phyloP scores from a whole-genome alignment of 2,888 invertebrate genomes.

The Lydus trimaculatus region DNA sequence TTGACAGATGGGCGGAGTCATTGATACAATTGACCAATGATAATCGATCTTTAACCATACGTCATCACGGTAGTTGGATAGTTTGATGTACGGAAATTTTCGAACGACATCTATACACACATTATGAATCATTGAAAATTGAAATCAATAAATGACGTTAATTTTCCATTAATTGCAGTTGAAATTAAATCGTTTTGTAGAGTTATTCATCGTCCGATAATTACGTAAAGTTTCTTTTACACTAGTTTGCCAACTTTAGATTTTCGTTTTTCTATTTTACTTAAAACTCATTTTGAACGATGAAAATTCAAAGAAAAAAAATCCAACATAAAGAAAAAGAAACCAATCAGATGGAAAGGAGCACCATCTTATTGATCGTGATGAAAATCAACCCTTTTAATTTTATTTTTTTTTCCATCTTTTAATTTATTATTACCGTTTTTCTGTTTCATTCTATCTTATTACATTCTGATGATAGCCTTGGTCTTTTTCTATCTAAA shows the following conservation, averaged over 20 bases:
- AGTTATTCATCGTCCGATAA: neutral
- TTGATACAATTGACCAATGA: too few relatives aligned
- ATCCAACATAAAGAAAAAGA: neutral
- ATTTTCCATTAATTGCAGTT: neutral
- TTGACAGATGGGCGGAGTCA: too few relatives aligned
- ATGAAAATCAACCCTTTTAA: too few relatives aligned
- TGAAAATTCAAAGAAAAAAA: neutral
- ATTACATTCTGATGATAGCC: conserved; percentile 27
- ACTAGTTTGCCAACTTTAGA: neutral
- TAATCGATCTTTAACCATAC: neutral
- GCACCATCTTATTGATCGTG: conserved; percentile 19
- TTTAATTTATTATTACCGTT: neutral
- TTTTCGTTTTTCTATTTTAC: neutral
- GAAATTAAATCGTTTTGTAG: neutral
- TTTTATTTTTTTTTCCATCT: conserved; percentile 23
- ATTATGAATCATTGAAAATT: neutral
- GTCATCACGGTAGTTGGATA: neutral
- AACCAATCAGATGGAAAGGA: neutral
- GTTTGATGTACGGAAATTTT: neutral
- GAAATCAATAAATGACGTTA: neutral
- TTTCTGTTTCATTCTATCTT: conserved; percentile 37
- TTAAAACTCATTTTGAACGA: neutral
- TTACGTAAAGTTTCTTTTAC: neutral
- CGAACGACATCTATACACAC: neutral
- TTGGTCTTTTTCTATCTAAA: conserved; percentile 46